Evolutionary conservation across 2,797 vertebrate genomes (phyloP), one percentile per base, ranked within the genome.

Genomic region (Aulostomus chinensis): DNA sequence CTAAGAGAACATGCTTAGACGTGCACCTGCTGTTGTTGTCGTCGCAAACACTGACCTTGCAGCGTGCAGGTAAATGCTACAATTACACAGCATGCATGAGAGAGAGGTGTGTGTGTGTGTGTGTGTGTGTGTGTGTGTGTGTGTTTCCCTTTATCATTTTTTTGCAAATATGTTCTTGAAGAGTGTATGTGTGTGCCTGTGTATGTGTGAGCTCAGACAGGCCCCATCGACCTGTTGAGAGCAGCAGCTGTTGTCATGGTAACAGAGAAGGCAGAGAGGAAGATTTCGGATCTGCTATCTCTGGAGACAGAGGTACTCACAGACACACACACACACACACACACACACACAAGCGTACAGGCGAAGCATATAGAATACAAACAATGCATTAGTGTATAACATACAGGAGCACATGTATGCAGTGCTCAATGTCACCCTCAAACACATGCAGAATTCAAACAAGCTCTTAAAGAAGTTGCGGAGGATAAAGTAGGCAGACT

Each of bases 201-300:
- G 25, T 26, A 16, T 48, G 64, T 38, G 33, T 47, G 46, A 74
- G 63, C 73, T 76, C 52, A 67, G 62, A 67, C 48, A 38, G 67
- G 80, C 76, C 78, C 74, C 37, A 57, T 71, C 69, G 78, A 87
- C 88, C 85, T 88, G 86, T 87, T 88, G 86, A 88, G 81, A 84
- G 82, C 69, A 72, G 74, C 28, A 73, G 58, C 74, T 76, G 88
- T 89, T 86, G 90, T 88, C 90, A 89, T 89, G 84, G 89, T 76
- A 89, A 91, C 88, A 73, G 72, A 76, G 58, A 70, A 82, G 75
- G 76, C 54, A 45, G 69, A 78, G 70, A 81, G 61, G 73, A 68
- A 71, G 76, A 85, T 86, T 86, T 81, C 9, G 59, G 70, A 70
- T 76, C 45, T 45, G 56, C 46, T 55, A 50, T 81, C 81, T 84